Evolutionary conservation across 2,113 vertebrate genomes (phyloP).

Genomic region (Albula glossodonta): DNA sequence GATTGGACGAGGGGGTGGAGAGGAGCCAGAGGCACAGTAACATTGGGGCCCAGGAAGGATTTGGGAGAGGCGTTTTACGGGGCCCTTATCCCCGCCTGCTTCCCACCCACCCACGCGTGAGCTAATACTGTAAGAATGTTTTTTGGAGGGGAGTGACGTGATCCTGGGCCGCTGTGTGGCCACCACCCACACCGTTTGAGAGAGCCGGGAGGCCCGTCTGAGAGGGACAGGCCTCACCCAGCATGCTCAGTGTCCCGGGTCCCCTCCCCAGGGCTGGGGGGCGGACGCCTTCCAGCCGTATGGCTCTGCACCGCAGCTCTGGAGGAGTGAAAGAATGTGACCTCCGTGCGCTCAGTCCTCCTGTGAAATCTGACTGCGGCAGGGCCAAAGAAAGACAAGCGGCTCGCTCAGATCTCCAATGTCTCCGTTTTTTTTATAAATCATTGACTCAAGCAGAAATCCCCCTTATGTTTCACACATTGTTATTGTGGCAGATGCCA

Average conservation of each 20-base stretch:
- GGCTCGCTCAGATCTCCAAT: background rate
- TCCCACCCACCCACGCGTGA: background rate
- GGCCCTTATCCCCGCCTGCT: background rate
- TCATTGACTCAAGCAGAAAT: no score
- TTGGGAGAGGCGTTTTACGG: conserved; percentile 1
- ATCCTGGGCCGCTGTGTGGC: conserved; percentile 73
- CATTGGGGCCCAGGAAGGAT: conserved; percentile 2
- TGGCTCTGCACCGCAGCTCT: background rate
- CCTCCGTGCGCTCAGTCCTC: background rate
- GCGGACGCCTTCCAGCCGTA: background rate
- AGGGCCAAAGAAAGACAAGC: background rate
- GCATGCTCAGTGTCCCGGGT: background rate
- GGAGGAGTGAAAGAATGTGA: background rate
- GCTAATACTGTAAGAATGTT: conserved; percentile 26
- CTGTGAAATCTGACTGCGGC: background rate
- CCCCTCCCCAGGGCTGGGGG: background rate
- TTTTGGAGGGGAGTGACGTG: conserved; percentile 68
- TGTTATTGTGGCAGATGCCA: background rate
- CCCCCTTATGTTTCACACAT: background rate
- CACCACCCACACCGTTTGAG: conserved; percentile 87
- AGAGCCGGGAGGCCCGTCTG: conserved; percentile 79
- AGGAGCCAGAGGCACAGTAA: background rate
- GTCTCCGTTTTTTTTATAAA: background rate
- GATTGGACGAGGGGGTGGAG: background rate
- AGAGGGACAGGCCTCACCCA: conserved; percentile 52